Percentiles rank a stretch among this genome's conserved stretches.
Evolutionary conservation across 2,113 vertebrate species (phyloP).

Genomic region (Anthoscopus minutus): DNA sequence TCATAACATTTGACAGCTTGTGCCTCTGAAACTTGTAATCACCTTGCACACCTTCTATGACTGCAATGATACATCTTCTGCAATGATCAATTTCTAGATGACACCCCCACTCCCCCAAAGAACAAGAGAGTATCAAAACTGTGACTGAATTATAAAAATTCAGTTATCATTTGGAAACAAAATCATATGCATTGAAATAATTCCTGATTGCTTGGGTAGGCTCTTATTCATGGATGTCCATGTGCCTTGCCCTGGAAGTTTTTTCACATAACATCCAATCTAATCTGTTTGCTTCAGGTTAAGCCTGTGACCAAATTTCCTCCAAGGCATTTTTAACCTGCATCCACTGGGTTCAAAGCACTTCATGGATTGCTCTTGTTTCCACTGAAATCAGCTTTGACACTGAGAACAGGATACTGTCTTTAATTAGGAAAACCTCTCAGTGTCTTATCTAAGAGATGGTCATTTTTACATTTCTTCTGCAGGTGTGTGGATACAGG

Average conservation of each 20-base stretch:
- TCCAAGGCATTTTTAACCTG: background rate
- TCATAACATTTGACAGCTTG: background rate
- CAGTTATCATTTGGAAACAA: background rate
- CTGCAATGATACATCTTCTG: background rate
- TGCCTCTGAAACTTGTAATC: background rate
- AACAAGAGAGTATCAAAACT: background rate
- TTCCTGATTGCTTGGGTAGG: background rate
- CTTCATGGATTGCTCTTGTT: background rate
- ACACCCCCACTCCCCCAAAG: accelerated
- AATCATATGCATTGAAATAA: background rate
- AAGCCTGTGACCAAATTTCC: background rate
- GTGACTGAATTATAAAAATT: background rate
- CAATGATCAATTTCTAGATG: background rate
- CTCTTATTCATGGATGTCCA: background rate
- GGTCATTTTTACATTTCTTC: background rate
- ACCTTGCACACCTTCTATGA: background rate
- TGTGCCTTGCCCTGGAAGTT: background rate
- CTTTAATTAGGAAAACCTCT: background rate
- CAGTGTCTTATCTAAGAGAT: background rate
- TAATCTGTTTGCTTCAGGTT: background rate
- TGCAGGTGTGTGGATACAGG: background rate
- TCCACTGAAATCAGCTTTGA: background rate
- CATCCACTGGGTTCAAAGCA: background rate
- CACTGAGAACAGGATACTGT: background rate
- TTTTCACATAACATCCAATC: background rate